phyloP scores from a whole-genome alignment of 2,888 invertebrate species.

The Athripsodes cinereus region DNA sequence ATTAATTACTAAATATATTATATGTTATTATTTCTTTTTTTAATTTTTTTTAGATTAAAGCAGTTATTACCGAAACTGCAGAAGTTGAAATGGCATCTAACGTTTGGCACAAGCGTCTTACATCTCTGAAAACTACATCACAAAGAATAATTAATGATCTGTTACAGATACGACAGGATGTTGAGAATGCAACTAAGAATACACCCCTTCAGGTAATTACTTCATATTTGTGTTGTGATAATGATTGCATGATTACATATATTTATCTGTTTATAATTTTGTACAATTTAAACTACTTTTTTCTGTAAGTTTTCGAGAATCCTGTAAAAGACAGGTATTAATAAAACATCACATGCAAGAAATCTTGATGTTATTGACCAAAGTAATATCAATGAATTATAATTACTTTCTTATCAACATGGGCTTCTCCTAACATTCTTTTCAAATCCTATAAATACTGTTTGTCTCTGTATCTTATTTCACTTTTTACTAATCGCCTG shows the following conservation, averaged over 20 bases:
- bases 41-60: slow-evolving; percentile 36
- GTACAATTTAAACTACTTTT: not conserved
- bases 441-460: too few relatives aligned
- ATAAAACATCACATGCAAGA: too few relatives aligned
- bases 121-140: slow-evolving; percentile 35
- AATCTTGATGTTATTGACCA: too few relatives aligned
- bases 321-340: too few relatives aligned
- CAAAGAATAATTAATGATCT: slow-evolving; percentile 29
- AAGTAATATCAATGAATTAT: too few relatives aligned
- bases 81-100: slow-evolving; percentile 35
- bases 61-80: slow-evolving; percentile 38
- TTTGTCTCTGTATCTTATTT: too few relatives aligned
- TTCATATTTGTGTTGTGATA: not conserved
- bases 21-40: not conserved
- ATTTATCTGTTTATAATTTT: slow-evolving; percentile 3
- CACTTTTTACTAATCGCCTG: too few relatives aligned
- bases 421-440: too few relatives aligned
- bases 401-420: too few relatives aligned
- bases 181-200: slow-evolving; percentile 34
- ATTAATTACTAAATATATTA: too few relatives aligned
- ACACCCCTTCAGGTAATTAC: slow-evolving; percentile 35
- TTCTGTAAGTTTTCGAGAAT: too few relatives aligned
- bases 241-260: not conserved
- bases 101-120: slow-evolving; percentile 36
- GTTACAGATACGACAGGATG: slow-evolving; percentile 32